A percentile compares a stretch with the other conserved stretches of the same genome.
phyloP scores from a whole-genome alignment of 1,140 invertebrate species.

The Branchinecta lynchi region DNA sequence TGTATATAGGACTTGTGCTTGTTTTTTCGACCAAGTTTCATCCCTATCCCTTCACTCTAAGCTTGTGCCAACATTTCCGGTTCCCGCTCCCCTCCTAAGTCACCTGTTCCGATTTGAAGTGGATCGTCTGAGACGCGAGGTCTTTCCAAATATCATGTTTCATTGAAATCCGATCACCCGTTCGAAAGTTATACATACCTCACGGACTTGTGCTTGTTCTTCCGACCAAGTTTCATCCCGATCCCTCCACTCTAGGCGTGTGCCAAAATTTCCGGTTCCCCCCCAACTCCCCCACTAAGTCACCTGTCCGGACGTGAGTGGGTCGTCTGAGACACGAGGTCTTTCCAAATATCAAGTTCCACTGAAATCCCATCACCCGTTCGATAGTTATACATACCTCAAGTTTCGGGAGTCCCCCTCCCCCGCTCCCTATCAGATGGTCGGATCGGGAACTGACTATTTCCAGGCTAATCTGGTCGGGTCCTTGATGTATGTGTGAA shows the following conservation, averaged over 20 bases:
- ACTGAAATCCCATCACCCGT: neutral
- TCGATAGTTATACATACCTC: neutral
- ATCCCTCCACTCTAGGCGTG: neutral
- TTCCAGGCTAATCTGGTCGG: neutral
- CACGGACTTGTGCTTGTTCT: neutral
- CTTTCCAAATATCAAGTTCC: conserved; percentile 10
- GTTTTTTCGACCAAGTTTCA: no score
- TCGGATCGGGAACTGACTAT: conserved; percentile 1
- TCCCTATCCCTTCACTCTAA: no score
- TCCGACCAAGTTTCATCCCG: conserved; percentile 5
- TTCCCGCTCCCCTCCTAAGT: no score
- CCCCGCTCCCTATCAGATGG: neutral
- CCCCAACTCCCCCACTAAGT: neutral
- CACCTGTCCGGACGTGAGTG: neutral
- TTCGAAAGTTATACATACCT: no score
- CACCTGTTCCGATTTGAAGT: no score
- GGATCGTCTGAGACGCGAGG: no score
- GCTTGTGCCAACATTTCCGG: no score
- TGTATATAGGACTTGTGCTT: no score
- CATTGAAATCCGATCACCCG: no score
- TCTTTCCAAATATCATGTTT: no score
- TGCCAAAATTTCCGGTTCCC: conserved; percentile 1
- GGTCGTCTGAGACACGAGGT: neutral
- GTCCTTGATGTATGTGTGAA: neutral
- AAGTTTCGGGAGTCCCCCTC: neutral